These are phyloP conservation scores for Plumapathes pennacea DNA, from an alignment of 92 coral and sea anemone species.

Conservation along the genomic window DNA sequence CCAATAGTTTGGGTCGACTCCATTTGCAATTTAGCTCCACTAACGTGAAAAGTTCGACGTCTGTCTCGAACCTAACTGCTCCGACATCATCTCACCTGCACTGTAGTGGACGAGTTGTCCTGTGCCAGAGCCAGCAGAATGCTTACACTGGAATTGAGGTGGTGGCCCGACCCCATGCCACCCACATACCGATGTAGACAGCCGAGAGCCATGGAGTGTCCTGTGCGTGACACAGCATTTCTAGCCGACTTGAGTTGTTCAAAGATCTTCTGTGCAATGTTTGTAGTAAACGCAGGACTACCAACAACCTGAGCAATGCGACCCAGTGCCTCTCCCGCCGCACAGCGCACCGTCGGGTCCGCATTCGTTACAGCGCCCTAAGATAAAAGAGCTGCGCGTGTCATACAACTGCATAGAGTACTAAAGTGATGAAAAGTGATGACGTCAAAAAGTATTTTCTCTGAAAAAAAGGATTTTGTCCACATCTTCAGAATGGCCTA, in stretches of 20 bases:
- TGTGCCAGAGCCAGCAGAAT: conserved; percentile 92
- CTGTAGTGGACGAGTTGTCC: conserved; percentile 95
- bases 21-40: too few species aligned
- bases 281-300: conserved; percentile 88
- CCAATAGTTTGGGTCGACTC: too few species aligned
- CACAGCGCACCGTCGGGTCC: conserved; percentile 97
- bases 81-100: conserved; percentile 89
- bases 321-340: conserved; percentile 98
- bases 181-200: conserved; percentile 99
- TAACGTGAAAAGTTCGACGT: too few species aligned
- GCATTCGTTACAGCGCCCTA: conserved; percentile 91
- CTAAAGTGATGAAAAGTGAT: too few species aligned
- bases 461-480: neutral
- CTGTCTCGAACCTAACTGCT: too few species aligned
- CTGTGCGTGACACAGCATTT: conserved; percentile 95
- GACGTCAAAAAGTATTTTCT: neutral
- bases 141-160: conserved; percentile 93
- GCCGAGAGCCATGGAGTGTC: conserved; percentile 94
- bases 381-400: too few species aligned
- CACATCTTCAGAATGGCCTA: too few species aligned
- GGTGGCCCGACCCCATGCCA: conserved; percentile 99
- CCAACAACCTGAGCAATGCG: conserved; percentile 99
- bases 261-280: conserved; percentile 91
- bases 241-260: conserved; percentile 93
- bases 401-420: neutral